phyloP scores from a whole-genome alignment of 2,888 invertebrate species.

The Apamea epomidion region DNA sequence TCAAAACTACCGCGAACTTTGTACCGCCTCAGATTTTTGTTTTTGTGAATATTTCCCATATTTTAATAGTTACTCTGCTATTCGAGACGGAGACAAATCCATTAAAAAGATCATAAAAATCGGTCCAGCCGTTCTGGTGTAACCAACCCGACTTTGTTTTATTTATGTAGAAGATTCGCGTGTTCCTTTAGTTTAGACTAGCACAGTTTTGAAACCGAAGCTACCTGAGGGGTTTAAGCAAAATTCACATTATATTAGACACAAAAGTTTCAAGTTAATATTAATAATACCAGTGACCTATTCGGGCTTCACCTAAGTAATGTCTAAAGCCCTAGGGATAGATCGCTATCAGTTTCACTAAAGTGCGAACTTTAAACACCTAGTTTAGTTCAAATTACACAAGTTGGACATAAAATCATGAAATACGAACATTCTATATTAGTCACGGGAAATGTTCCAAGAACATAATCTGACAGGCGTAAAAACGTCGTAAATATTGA shows the following conservation, averaged over 20 bases:
- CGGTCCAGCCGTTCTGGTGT: not conserved
- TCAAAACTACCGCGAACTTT: not conserved
- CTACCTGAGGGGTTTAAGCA: slow-evolving; percentile 35
- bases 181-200: not conserved
- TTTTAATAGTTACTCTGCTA: not conserved
- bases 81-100: not conserved
- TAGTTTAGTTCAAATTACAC: slow-evolving; percentile 50
- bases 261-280: slow-evolving; percentile 51
- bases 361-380: slow-evolving; percentile 49
- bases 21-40: not conserved
- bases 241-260: slow-evolving; percentile 23
- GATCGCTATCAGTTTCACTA: slow-evolving; percentile 56
- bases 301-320: slow-evolving; percentile 33
- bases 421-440: slow-evolving; percentile 51
- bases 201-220: slow-evolving; percentile 32
- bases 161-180: not conserved
- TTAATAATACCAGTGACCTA: slow-evolving; percentile 40
- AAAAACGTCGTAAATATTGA: slow-evolving; percentile 67
- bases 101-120: not conserved
- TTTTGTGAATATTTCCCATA: not conserved
- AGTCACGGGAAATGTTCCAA: slow-evolving; percentile 59
- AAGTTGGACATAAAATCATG: slow-evolving; percentile 48
- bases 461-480: slow-evolving; percentile 66
- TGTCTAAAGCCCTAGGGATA: slow-evolving; percentile 47
- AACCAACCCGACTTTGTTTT: not conserved